Base-by-base conservation (phyloP, 2,888 invertebrate genomes). In the Lithophane ornitopus region DNA sequence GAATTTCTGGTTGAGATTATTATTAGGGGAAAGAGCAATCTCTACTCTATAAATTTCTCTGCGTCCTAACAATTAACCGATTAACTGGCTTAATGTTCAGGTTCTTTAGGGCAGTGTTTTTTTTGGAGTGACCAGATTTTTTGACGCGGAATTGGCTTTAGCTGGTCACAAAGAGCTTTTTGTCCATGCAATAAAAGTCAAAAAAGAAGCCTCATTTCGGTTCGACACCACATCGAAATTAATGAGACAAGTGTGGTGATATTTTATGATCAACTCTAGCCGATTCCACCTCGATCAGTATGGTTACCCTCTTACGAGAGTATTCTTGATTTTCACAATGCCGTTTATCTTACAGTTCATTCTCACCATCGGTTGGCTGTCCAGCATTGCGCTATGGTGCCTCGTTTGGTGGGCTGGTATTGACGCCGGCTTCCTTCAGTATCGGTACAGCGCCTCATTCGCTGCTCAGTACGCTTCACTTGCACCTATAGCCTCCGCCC, bases 401-500 rank as follows among this genome's bases (percentile, higher is more conserved):
- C 82, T 97, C 92, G 97, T 97, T 93, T 95, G 97, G 89, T 97
- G 97, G 96, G 97, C 97, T 22, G 97, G 97, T 4, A 94, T 96
- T 71, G 96, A 97, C 81, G 94, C 97, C 3, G 97, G 97, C 58
- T 95, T 94, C 1, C 94, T 96, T 19, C 97, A 97, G 85, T 98
- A 97, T 88, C 94, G 97, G 16, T 98, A 98, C 89, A 96, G 96
- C 70, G 95, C 96, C 0, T 92, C 94, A 44, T 97, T 97, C 62
- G 97, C 97, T 0, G 97, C 98, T 0, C 96, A 97, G 71, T 98
- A 97, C 86, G 97, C 97, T 8, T 97, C 98, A 0, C 94, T 98
- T 88, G 97, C 97, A 66, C 98, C 98, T 1, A 90, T 98, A n/a
- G 95, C 97, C 2, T 97, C 97, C 70, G 96, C 97, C 14, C 85